Base-by-base conservation (phyloP, 1,140 invertebrate genomes). In the Ptiloglossa arizonensis region DNA sequence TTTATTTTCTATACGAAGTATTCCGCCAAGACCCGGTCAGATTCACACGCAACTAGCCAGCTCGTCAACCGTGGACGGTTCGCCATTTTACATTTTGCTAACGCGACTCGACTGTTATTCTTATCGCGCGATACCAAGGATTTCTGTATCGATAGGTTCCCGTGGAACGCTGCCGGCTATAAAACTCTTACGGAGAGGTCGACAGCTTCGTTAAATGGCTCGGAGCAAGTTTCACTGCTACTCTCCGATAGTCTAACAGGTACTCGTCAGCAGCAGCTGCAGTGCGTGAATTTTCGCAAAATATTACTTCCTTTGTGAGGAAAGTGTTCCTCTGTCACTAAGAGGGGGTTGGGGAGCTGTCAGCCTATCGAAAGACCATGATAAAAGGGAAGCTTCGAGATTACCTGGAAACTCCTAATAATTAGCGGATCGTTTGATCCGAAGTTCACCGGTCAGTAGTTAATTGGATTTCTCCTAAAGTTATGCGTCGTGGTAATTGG, bases 131-230 rank as follows among this genome's bases (percentile, higher is more conserved):
- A 74, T 46, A 74, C 56, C 41, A 46, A 64, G 67, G 68, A 64
- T 19, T 52, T 6, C 15, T 13, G 29, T 24, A 72, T 17, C 62
- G 52, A 50, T 46, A 29, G 35, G 66, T 35, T 50, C n/a, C 5
- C 56, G 64, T 38, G 80, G 24, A 64, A 50, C 41, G 73, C 66
- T 56, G n/a, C 29, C 54, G 56, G 68, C 81, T 74, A 81, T 66
- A 56, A 68, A 68, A 79, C 80, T 82, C 67, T 62, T 52, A 67
- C 60, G 29, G 67, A 72, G 74, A 82, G 80, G 82, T 83, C 81
- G 81, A 74, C 69, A 81, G 69, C 81, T 79, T 74, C 46, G 81
- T 74, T 75, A 60, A 83, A 83, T 70, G n/a, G 81, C 81, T 59
- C 35, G n/a, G 38, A 60, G 82, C 64, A 70, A 79, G 57, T 83